Conservation (phyloP, 2,797 vertebrate genomes). For the Cryptoprocta ferox region DNA sequence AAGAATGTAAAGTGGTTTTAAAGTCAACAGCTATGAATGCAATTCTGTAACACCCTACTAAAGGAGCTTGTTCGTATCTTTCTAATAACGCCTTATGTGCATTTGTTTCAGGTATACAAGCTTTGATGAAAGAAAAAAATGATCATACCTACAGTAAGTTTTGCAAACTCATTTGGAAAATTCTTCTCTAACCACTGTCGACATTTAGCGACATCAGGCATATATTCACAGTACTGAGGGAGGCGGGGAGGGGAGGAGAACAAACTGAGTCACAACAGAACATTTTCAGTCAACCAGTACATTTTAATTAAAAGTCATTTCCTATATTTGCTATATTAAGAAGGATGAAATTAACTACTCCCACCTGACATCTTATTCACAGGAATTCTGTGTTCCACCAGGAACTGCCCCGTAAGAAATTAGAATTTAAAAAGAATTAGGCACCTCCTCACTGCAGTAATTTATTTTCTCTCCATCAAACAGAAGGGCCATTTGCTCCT, state of each 20-base stretch:
- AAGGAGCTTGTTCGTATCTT: not conserved
- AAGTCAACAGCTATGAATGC: not conserved
- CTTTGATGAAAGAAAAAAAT: constrained; percentile 42
- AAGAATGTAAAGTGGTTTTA: not conserved
- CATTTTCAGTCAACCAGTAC: constrained; percentile 1
- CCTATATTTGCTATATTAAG: not conserved
- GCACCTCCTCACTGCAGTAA: not conserved
- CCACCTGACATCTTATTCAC: not conserved
- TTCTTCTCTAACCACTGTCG: constrained; percentile 99
- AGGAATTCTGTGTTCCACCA: not conserved
- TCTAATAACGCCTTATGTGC: not conserved
- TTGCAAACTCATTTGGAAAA: constrained; percentile 98
- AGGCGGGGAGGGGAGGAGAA: constrained; percentile 27
- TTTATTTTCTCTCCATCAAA: not conserved
- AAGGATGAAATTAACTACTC: not conserved
- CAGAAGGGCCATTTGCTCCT: not conserved
- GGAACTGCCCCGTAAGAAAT: not conserved
- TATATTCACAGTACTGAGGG: constrained; percentile 97
- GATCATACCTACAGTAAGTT: constrained; percentile 95
- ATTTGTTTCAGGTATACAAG: constrained; percentile 24
- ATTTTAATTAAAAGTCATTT: constrained; percentile 7
- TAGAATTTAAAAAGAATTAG: not conserved
- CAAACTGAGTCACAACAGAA: not conserved
- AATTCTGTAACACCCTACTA: not conserved
- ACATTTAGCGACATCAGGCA: constrained; percentile 99